Evolutionary conservation across 2,888 invertebrate species (phyloP), one percentile per base, ranked within the genome.

Genomic region (Proisotoma minuta): DNA sequence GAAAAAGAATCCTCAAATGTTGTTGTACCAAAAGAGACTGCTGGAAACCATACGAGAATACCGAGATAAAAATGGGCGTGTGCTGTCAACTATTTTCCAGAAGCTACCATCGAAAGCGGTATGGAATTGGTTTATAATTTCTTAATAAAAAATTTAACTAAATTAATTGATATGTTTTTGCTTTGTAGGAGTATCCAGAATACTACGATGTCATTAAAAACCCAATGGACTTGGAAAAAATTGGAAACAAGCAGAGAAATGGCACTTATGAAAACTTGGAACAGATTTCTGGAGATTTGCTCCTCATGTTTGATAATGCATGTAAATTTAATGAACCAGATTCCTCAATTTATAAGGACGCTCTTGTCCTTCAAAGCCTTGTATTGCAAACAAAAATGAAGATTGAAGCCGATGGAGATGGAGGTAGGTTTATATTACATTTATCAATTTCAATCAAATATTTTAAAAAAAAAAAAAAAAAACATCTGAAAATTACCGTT

Each of bases 201-300:
- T 99, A 99, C 78, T 98, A 96, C 76, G 95, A 97, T 77, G 87
- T 97, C 0, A 98, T 99, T 59, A 93, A 92, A 75, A 89, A 88
- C 72, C 98, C 99, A 0, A 92, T 99, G 76, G 97, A 98, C 77
- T 87, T 99, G 87, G 94, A 95, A 76, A 87, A 87, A 76, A 95
- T 99, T 63, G 88, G 90, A 0, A 88, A 89, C 60, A 91, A 91
- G 75, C 79, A 92, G 28, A 91, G 90, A 78, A 85, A 84, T 66
- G 84, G 82, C 62, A 75, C 78, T 57, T 97, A 96, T 76, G 87
- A 86, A 53, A 85, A 84, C 22, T 82, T 96, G 24, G 94, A 94
- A 71, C 94, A 95, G 68, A 78, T 97, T 57, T 88, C 91, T 0
- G 84, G 87, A 0, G 97, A 97, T 79, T 88, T 97, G 73, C 84